phyloP scores from a whole-genome alignment of 2,797 vertebrate genomes.

The Pseudocheirus occidentalis region DNA sequence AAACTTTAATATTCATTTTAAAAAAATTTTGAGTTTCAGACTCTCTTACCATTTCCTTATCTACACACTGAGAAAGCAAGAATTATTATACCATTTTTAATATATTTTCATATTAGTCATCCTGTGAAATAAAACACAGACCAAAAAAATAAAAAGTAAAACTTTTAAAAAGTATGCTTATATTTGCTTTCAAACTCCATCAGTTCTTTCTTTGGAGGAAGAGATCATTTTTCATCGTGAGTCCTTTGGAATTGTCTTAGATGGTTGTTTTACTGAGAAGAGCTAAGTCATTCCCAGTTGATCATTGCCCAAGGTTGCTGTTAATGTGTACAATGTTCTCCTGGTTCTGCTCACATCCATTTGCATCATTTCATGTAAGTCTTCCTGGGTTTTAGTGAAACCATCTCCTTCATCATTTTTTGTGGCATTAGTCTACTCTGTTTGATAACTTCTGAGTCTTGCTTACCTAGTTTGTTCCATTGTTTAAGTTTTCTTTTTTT shows the following conservation, averaged over 20 bases:
- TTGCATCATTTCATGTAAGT: neutral
- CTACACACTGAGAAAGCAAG: neutral
- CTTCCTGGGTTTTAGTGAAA: neutral
- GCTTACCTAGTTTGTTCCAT: neutral
- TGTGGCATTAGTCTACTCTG: neutral
- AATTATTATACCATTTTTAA: neutral
- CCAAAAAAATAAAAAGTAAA: neutral
- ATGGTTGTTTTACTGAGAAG: neutral
- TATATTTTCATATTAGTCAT: neutral
- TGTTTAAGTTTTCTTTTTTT: too few species aligned
- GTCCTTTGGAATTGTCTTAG: neutral
- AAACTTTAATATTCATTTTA: neutral
- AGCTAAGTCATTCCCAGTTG: neutral
- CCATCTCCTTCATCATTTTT: neutral
- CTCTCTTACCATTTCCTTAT: neutral
- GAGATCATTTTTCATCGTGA: neutral
- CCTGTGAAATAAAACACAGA: neutral
- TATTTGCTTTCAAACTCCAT: neutral
- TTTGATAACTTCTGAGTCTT: neutral
- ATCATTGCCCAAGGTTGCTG: neutral
- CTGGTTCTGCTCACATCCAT: neutral
- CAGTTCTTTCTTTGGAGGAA: neutral
- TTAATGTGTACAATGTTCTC: neutral
- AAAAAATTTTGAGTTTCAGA: neutral
- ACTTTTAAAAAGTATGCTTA: neutral